phyloP scores from a whole-genome alignment of 2,113 vertebrate species.

The Pollachius pollachius region DNA sequence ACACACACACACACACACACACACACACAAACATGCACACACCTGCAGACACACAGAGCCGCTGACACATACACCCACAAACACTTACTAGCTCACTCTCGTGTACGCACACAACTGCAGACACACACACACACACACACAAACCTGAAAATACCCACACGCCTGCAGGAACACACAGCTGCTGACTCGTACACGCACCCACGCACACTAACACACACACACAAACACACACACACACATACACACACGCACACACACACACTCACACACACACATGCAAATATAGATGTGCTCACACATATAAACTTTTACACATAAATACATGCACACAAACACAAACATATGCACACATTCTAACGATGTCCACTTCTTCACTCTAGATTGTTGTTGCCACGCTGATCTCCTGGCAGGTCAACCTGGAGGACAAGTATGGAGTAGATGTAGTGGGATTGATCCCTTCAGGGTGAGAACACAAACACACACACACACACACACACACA shows the following conservation, averaged over 20 bases:
- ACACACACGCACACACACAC: background rate
- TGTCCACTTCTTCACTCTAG: slow-evolving; percentile 53
- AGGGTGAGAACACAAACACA: slow-evolving; percentile 75
- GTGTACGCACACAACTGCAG: background rate
- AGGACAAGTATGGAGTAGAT: slow-evolving; percentile 69
- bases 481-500: background rate
- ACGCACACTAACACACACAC: background rate
- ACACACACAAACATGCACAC: background rate
- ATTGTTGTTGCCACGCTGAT: slow-evolving; percentile 84
- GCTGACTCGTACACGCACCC: background rate
- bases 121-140: background rate
- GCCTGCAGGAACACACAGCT: background rate
- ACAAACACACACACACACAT: background rate
- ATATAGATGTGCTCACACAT: background rate
- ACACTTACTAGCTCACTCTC: background rate
- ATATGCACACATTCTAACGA: background rate
- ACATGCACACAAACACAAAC: background rate
- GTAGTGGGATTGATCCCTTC: slow-evolving; percentile 87
- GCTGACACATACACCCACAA: background rate
- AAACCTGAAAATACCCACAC: background rate
- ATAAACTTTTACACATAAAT: background rate
- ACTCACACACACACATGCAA: background rate
- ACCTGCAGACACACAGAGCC: background rate
- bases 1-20: background rate
- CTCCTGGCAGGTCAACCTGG: slow-evolving; percentile 78